phyloP scores from a whole-genome alignment of 2,797 vertebrate species.

The Rhinatrema bivittatum region DNA sequence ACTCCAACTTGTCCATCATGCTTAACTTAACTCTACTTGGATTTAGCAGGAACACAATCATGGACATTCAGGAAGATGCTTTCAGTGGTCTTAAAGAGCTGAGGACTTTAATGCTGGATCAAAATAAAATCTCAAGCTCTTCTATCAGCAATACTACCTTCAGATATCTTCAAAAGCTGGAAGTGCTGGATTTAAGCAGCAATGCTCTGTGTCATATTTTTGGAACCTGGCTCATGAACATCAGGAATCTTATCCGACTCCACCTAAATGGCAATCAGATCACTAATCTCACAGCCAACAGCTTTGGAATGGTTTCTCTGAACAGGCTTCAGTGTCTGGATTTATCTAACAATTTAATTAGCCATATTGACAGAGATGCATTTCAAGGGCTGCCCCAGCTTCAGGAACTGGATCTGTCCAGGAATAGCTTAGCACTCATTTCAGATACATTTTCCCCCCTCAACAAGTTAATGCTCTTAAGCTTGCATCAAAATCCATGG shows the following conservation, averaged over 20 bases:
- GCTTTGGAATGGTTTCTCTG: conserved; percentile 49
- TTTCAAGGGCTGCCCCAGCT: conserved; percentile 52
- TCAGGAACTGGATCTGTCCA: conserved; percentile 61
- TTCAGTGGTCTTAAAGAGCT: conserved; percentile 56
- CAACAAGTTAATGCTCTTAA: conserved; percentile 54
- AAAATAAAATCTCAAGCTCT: conserved; percentile 58
- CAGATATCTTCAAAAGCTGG: conserved; percentile 46
- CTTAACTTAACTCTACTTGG: conserved; percentile 59
- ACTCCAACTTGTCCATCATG: conserved; percentile 49
- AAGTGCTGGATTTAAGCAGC: conserved; percentile 58
- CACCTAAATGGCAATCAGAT: conserved; percentile 65
- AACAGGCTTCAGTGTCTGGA: conserved; percentile 59
- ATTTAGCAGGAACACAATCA: conserved; percentile 62
- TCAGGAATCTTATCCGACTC: conserved; percentile 44
- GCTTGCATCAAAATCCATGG: conserved; percentile 65
- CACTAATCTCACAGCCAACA: conserved; percentile 46
- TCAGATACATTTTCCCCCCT: conserved; percentile 59
- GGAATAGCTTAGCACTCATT: conserved; percentile 56
- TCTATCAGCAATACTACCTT: conserved; percentile 52
- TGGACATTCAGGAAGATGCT: conserved; percentile 39
- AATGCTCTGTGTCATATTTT: conserved; percentile 47
- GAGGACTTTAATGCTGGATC: conserved; percentile 55
- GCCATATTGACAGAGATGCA: conserved; percentile 46
- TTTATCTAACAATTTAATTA: conserved; percentile 66
- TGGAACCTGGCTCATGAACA: conserved; percentile 55